Conservation (phyloP, 2,113 vertebrate species). For the Ailurus styani region DNA sequence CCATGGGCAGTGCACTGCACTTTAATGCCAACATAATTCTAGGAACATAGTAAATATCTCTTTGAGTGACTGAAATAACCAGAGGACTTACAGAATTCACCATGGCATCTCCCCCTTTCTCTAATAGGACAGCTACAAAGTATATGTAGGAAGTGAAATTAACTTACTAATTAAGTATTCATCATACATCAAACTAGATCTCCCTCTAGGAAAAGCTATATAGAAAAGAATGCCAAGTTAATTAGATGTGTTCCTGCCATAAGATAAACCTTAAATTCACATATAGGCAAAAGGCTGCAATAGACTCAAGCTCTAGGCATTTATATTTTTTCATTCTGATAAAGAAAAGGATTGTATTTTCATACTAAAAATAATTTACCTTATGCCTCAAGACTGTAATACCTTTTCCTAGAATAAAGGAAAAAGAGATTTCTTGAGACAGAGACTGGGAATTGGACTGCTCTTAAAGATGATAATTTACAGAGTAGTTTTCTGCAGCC, state of each 20-base stretch:
- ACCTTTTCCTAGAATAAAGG: conserved; percentile 5
- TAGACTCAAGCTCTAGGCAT: not conserved
- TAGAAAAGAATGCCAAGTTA: conserved; percentile 43
- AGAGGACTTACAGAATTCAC: conserved; percentile 3
- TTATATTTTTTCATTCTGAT: conserved; percentile 39
- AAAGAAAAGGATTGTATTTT: conserved; percentile 4
- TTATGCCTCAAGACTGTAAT: conserved; percentile 1
- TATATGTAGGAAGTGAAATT: conserved; percentile 19
- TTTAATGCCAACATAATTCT: not conserved
- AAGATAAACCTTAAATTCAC: conserved; percentile 24
- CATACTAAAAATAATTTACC: conserved; percentile 18
- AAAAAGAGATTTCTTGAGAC: conserved; percentile 30
- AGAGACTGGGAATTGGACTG: not conserved
- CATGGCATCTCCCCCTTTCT: not conserved
- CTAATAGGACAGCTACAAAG: conserved; percentile 20
- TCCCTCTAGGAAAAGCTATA: conserved; percentile 28
- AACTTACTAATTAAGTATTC: conserved; percentile 31
- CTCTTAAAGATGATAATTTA: conserved; percentile 32
- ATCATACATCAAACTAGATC: not conserved
- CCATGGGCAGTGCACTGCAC: not conserved
- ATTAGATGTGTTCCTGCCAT: conserved; percentile 12
- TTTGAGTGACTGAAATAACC: not conserved
- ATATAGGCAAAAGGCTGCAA: not conserved
- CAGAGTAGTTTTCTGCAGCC: conserved; percentile 21
- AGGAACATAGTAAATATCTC: not conserved